Percentiles rank a stretch among this genome's conserved stretches.
These are phyloP conservation scores for Falco peregrinus DNA, from an alignment of 2,797 vertebrate species.

Conservation along the genomic window DNA sequence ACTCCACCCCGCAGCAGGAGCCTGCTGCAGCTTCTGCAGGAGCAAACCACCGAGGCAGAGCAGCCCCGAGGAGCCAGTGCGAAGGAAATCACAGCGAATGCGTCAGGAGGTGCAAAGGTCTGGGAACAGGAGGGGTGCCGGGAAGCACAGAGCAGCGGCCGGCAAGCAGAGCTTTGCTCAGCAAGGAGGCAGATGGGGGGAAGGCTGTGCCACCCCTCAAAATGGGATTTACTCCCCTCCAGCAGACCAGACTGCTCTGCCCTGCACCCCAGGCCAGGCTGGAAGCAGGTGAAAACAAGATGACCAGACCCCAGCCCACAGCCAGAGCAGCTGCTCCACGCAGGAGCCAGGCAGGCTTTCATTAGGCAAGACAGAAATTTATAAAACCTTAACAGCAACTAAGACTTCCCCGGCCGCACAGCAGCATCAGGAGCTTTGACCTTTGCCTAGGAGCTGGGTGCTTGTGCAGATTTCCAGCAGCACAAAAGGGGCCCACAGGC, in stretches of 20 bases:
- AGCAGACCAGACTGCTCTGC: background rate
- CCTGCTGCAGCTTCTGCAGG: fast-evolving
- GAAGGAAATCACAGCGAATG: fast-evolving
- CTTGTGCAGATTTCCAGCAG: background rate
- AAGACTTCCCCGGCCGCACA: background rate
- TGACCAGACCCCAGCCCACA: no score
- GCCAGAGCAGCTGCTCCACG: background rate
- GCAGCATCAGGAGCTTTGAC: background rate
- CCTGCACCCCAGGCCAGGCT: background rate
- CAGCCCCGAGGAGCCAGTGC: fast-evolving
- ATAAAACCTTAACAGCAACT: background rate
- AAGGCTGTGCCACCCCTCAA: fast-evolving
- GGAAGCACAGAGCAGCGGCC: background rate
- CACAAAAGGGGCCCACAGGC: fast-evolving
- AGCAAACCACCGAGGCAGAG: fast-evolving
- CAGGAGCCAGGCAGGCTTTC: background rate
- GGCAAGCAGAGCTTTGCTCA: background rate
- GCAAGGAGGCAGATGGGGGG: background rate
- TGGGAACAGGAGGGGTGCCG: background rate
- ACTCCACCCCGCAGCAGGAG: fast-evolving
- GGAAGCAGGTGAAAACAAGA: background rate
- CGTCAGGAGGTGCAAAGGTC: background rate
- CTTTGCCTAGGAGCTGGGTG: background rate
- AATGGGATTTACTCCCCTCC: background rate
- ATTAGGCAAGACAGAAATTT: background rate